Percentiles rank a stretch among this genome's conserved stretches.
Conservation (phyloP, 92 coral and sea anemone species). For the Metridium senile region DNA sequence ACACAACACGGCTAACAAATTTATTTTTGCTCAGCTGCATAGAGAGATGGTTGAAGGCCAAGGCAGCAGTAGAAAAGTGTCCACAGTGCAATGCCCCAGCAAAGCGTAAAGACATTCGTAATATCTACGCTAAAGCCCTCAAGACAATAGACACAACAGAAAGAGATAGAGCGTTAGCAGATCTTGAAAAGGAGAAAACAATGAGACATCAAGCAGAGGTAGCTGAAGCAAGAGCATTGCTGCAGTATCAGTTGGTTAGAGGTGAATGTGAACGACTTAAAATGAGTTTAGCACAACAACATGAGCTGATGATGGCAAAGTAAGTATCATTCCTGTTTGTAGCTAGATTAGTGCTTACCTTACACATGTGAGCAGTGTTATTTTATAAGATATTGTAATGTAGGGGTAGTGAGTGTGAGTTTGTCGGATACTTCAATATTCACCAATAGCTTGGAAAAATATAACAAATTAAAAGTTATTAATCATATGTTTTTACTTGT, state of each 20-base stretch:
- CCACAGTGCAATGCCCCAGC: slow-evolving; percentile 98
- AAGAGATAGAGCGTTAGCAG: slow-evolving; percentile 82
- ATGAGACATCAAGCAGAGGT: slow-evolving; percentile 81
- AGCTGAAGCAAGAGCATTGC: slow-evolving; percentile 83
- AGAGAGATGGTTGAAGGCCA: slow-evolving; percentile 85
- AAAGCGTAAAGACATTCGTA: slow-evolving; percentile 68
- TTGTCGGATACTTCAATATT: too few relatives aligned
- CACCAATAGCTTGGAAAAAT: neutral
- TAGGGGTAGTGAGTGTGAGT: too few relatives aligned
- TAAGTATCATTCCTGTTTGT: slow-evolving; percentile 3
- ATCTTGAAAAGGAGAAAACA: slow-evolving; percentile 73
- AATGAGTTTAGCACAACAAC: slow-evolving; percentile 67
- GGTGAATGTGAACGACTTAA: slow-evolving; percentile 81
- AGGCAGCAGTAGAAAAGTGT: slow-evolving; percentile 80
- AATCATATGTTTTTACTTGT: neutral
- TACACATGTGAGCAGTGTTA: neutral
- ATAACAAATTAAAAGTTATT: neutral
- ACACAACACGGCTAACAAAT: too few relatives aligned
- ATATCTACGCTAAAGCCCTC: slow-evolving; percentile 85
- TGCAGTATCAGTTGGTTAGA: slow-evolving; percentile 77
- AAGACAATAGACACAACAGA: slow-evolving; percentile 88
- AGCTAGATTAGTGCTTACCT: neutral
- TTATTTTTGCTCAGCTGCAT: too few relatives aligned
- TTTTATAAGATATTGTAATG: too few relatives aligned
- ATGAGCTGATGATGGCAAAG: slow-evolving; percentile 68